Base-by-base conservation (phyloP, 2,113 vertebrate genomes). In the Sturnus vulgaris region DNA sequence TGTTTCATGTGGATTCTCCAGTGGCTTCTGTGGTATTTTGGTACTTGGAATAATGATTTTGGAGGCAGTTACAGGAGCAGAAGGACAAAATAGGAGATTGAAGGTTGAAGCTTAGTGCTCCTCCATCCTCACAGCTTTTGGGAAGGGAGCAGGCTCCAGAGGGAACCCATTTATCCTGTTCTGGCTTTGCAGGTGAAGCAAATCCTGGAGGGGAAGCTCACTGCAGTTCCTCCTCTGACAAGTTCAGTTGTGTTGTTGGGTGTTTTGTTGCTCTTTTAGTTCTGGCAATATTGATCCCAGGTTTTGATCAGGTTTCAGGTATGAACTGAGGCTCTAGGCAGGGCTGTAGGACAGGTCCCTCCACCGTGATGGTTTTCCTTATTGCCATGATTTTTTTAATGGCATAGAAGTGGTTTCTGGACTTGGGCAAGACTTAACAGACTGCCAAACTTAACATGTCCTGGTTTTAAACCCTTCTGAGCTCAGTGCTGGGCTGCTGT, bases 11-110 rank as follows among this genome's bases (percentile, higher is more conserved):
- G 96, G 94, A 55, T 93, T 86, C 88, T 94, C 63, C 83, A 25
- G 95, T 94, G 95, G 95, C 94, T 97, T 95, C 70, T 92, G 96
- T 97, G 94, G 96, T 96, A 93, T 96, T 96, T 93, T 88, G 80
- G 60, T 91, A 86, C 92, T 94, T 83, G 92, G 86, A 86, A 84
- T 92, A 86, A 83, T 78, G 80, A 86, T 69, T 82, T 76, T 53
- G 82, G 82, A 94, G 79, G 86, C 68, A 16, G 73, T 57, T 87
- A 7, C 1, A 18, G 50, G 70, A 92, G 63, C 3, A 2, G 53
- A 70, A 92, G 82, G 92, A 73, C 76, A 61, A 24, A 93, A 55
- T 22, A 42, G 50, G 71, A 30, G 84, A 55, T 44, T 0, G 11
- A 44, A 86, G 83, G 37, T 44, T 47, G 75, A 44, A 85, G 75